phyloP scores from a whole-genome alignment of 2,797 vertebrate genomes.

The Aldrovandia affinis region DNA sequence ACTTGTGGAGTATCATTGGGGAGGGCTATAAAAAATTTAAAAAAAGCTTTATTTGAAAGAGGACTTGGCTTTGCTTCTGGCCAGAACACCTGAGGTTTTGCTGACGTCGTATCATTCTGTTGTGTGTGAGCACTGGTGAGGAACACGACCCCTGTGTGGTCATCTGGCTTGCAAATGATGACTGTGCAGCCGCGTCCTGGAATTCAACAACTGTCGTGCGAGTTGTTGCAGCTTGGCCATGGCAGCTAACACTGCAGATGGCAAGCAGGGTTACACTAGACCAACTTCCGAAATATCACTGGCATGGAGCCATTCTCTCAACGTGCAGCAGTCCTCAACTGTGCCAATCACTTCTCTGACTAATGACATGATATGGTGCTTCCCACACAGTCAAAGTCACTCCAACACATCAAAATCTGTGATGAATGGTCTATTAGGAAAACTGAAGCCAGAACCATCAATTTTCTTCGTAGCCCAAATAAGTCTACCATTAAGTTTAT shows the following conservation, averaged over 20 bases:
- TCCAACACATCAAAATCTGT: not conserved
- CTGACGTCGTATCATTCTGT: not conserved
- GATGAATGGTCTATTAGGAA: not conserved
- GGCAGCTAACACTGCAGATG: too few relatives aligned
- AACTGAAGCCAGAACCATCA: not conserved
- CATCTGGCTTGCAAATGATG: not conserved
- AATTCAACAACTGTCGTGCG: not conserved
- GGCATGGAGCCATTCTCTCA: too few relatives aligned
- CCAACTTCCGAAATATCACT: too few relatives aligned
- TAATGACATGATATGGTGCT: not conserved
- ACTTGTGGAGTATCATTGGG: not conserved
- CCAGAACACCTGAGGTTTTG: not conserved
- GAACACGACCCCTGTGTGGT: not conserved
- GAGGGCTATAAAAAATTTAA: not conserved
- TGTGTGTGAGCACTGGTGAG: not conserved
- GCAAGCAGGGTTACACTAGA: too few relatives aligned
- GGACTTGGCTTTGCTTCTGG: not conserved
- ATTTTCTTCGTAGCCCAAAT: not conserved
- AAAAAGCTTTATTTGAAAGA: not conserved
- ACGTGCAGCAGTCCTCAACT: not conserved
- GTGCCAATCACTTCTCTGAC: not conserved
- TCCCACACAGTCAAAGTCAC: not conserved
- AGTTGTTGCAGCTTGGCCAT: not conserved
- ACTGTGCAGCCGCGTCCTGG: not conserved
- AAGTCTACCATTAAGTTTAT: not conserved